Percentiles rank a stretch among this genome's conserved stretches.
phyloP scores from a whole-genome alignment of 1,140 invertebrate species.

The Aricia agestis region DNA sequence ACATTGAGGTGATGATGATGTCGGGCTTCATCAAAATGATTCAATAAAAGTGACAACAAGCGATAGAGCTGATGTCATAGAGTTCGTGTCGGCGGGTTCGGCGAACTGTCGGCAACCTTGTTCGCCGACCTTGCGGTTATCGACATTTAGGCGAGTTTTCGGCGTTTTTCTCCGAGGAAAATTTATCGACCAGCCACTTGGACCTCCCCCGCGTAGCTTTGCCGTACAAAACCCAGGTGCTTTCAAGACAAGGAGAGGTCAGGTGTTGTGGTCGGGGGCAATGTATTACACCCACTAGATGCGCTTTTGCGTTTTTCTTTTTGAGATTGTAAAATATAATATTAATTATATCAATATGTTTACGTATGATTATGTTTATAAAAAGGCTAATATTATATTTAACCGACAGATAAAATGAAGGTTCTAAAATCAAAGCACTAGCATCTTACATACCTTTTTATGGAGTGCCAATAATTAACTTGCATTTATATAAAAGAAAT shows the following conservation, averaged over 20 bases:
- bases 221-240: background rate
- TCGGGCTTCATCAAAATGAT: background rate
- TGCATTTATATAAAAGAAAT: too few species aligned
- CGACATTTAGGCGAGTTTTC: conserved; percentile 45
- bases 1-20: background rate
- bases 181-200: conserved; percentile 40
- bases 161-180: conserved; percentile 63
- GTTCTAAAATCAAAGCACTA: too few species aligned
- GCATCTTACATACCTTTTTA: too few species aligned
- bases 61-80: conserved; percentile 11
- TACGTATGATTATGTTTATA: too few species aligned
- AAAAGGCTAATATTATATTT: too few species aligned
- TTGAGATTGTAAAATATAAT: conserved; percentile 22
- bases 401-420: too few species aligned
- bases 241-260: conserved; percentile 19
- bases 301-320: conserved; percentile 25
- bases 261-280: conserved; percentile 39
- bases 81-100: conserved; percentile 42
- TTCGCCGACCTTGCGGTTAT: conserved; percentile 48
- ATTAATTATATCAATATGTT: conserved; percentile 5
- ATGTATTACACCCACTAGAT: conserved; percentile 37
- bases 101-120: conserved; percentile 30
- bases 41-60: conserved; percentile 1
- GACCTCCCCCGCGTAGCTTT: conserved; percentile 31
- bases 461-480: too few species aligned